A percentile compares a stretch with the other conserved stretches of the same genome.
Conservation (phyloP, 37 sponge, comb jelly and placozoan species). For the Cliona cf. orientalis region DNA sequence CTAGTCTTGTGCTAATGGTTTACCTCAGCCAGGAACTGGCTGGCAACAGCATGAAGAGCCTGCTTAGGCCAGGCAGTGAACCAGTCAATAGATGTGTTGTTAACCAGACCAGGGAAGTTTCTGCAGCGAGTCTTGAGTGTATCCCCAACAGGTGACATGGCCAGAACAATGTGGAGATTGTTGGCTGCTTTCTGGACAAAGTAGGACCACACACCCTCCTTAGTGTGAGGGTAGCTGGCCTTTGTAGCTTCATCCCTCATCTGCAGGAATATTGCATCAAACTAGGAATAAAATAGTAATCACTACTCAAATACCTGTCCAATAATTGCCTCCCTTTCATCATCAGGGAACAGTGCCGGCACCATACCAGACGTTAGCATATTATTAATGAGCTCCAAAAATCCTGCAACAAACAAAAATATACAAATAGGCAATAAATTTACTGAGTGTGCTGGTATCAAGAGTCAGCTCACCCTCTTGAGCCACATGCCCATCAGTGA, state of each 20-base stretch:
- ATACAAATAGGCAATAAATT: neutral
- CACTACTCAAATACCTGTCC: slow-evolving; percentile 55
- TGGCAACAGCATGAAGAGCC: slow-evolving; percentile 97
- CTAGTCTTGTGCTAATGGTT: too few species aligned
- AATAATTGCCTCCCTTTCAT: slow-evolving; percentile 93
- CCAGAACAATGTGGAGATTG: slow-evolving; percentile 96
- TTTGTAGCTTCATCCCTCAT: slow-evolving; percentile 92
- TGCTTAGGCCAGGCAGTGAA: slow-evolving; percentile 99
- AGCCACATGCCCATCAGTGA: slow-evolving; percentile 98
- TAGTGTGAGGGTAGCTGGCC: slow-evolving; percentile 85
- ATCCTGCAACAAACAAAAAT: slow-evolving; percentile 53
- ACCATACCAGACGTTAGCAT: slow-evolving; percentile 99
- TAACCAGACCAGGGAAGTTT: slow-evolving; percentile 99
- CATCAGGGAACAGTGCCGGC: slow-evolving; percentile 97
- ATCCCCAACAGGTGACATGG: slow-evolving; percentile 98
- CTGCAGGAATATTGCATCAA: slow-evolving; percentile 21
- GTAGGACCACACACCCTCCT: slow-evolving; percentile 92
- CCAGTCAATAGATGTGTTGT: slow-evolving; percentile 97
- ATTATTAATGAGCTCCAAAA: slow-evolving; percentile 98
- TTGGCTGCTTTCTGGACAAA: slow-evolving; percentile 91
- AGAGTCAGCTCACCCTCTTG: slow-evolving; percentile 79
- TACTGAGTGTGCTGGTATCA: neutral
- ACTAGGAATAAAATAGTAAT: neutral
- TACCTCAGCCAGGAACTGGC: slow-evolving; percentile 92
- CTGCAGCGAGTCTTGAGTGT: slow-evolving; percentile 93